Base-by-base conservation (phyloP, 2,113 vertebrate genomes). In the Ariopsis seemanni region DNA sequence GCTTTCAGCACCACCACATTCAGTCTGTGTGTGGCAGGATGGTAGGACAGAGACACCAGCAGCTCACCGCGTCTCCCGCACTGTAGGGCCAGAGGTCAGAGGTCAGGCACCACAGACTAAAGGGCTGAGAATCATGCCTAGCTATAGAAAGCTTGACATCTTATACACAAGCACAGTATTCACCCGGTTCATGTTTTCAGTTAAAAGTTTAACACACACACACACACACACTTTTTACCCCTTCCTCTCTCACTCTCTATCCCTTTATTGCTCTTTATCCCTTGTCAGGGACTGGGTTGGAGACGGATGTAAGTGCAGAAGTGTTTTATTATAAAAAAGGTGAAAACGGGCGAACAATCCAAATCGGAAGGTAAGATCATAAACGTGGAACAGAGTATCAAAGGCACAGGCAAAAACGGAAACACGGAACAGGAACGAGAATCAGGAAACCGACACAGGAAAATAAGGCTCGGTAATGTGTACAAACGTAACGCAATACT, bases 1-100 rank as follows among this genome's bases (percentile, higher is more conserved):
- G 97, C 97, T 91, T 97, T 97, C 83, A 97, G 95, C 87, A 97
- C 97, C 90, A 97, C 95, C 15, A 97, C 96, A 0, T 96, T 97
- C 93, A 97, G 96, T 22, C 96, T 94, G 91, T 97, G 96, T 0
- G 95, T 96, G 89, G 95, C 96, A 0, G 97, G 96, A 92, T 97
- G 96, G 89, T 97, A 97, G 0, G 96, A 97, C 88, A 97, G 89
- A 48, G 96, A 97, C 22, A 97, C 96, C 78, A 97, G 95, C 87
- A 97, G 94, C 81, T 97, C 97, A 81, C 97, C 97, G 86, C 96
- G 95, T 92, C 96, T 96, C 17, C 89, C 91, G 87, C 92, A 96
- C 96, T 97, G 92, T 0, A 90, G 27, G 80, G 48, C 85, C 27
- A 86, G 57, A 58, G 83, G 55, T 14, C 25, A 80, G n/a, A 34